Conservation (phyloP, 2,113 vertebrate genomes). For the Neodon shergylaensis region DNA sequence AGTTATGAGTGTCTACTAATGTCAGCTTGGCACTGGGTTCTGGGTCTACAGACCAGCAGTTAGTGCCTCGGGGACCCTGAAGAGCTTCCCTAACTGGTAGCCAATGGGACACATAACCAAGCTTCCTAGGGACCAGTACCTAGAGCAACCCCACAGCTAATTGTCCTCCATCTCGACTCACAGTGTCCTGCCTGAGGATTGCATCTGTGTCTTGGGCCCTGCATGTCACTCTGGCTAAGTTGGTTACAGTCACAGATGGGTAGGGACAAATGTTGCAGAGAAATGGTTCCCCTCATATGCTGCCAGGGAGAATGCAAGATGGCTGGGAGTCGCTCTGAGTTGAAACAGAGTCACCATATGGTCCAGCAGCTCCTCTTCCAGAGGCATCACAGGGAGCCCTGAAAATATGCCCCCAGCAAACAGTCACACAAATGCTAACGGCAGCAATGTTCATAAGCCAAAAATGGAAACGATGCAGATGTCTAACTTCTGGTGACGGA, state of each 20-base stretch:
- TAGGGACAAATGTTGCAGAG: background rate
- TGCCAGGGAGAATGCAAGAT: background rate
- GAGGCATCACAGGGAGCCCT: background rate
- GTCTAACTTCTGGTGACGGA: background rate
- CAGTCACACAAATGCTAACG: background rate
- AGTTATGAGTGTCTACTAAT: background rate
- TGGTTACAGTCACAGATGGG: background rate
- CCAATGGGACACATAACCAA: background rate
- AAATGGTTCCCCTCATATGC: accelerated
- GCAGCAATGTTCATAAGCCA: background rate
- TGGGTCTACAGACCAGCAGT: background rate
- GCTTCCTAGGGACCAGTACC: background rate
- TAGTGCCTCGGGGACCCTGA: background rate
- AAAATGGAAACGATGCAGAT: background rate
- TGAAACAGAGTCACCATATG: background rate
- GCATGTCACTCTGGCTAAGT: no score
- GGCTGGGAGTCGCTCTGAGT: background rate
- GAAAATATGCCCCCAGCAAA: background rate
- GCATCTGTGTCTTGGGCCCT: no score
- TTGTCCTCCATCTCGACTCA: accelerated
- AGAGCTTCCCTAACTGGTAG: background rate
- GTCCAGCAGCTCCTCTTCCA: background rate
- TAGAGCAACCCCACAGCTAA: background rate
- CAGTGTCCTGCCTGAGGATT: background rate
- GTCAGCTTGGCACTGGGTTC: background rate